Evolutionary conservation across 2,888 invertebrate species (phyloP).

Genomic region (Volucella inanis): DNA sequence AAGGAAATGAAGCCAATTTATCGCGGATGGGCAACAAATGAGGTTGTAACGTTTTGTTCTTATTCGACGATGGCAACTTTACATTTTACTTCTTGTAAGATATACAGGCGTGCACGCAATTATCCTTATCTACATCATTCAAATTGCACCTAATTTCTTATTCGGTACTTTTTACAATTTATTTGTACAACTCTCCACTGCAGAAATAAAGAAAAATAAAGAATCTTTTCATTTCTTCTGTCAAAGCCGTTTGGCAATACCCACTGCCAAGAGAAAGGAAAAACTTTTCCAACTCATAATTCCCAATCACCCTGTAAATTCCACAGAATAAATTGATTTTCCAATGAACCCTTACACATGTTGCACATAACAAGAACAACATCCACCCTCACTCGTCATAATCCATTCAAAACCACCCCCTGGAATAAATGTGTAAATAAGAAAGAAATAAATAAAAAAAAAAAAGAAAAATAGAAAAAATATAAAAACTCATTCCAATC

Average conservation of each 20-base stretch:
- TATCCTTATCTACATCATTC: no score
- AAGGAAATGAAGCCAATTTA: no score
- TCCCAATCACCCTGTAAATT: slow-evolving; percentile 56
- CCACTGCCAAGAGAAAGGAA: neutral
- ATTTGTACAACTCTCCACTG: no score
- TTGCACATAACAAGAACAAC: slow-evolving; percentile 42
- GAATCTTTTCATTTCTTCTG: neutral
- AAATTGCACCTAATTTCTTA: no score
- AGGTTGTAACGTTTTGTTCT: no score
- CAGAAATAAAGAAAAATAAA: no score
- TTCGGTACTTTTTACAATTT: no score
- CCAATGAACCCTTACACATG: slow-evolving; percentile 59
- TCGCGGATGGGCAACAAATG: no score
- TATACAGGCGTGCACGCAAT: no score
- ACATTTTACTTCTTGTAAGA: no score
- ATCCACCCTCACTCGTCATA: neutral
- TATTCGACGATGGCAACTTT: no score
- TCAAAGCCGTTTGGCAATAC: slow-evolving; percentile 5
- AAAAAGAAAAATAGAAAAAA: neutral
- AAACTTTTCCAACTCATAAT: slow-evolving; percentile 18
- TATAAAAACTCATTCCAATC: slow-evolving; percentile 45
- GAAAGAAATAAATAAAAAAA: slow-evolving; percentile 50
- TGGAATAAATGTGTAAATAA: slow-evolving; percentile 49
- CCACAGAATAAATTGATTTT: slow-evolving; percentile 17
- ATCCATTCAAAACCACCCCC: neutral